phyloP scores from a whole-genome alignment of 2,113 vertebrate species.

The Cygnus atratus region DNA sequence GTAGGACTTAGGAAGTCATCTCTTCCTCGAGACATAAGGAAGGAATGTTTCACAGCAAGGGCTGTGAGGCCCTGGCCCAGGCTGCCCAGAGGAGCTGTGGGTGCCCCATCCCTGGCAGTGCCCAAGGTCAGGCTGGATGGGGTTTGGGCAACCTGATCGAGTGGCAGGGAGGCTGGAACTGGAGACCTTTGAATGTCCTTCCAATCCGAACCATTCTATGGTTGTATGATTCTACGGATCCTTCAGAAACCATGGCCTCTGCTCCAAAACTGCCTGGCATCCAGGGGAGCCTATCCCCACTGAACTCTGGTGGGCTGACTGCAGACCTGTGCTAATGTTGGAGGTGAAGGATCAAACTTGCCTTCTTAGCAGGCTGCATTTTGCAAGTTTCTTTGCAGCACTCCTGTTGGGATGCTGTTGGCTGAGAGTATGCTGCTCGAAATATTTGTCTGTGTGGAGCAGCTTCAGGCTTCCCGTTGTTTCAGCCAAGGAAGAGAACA shows the following conservation, averaged over 20 bases:
- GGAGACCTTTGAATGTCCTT: not conserved
- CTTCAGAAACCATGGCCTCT: not conserved
- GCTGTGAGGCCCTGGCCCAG: not conserved
- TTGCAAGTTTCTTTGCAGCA: not conserved
- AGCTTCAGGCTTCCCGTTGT: rapidly evolving
- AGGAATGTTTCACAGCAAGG: not conserved
- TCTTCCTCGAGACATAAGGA: not conserved
- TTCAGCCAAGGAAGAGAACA: not conserved
- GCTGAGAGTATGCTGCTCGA: not conserved
- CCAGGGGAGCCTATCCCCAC: not conserved
- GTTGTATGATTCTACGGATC: no score
- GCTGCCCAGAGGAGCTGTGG: not conserved
- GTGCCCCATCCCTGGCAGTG: not conserved
- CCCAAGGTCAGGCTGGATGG: not conserved
- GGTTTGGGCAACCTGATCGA: not conserved
- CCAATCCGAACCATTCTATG: not conserved
- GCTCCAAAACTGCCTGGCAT: not conserved
- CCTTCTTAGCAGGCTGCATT: not conserved
- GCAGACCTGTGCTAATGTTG: not conserved
- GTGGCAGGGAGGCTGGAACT: not conserved
- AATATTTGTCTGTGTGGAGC: not conserved
- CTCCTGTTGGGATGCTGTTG: not conserved
- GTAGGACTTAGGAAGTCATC: rapidly evolving
- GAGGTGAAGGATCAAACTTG: not conserved
- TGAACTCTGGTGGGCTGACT: not conserved